Base-by-base conservation (phyloP, 2,113 vertebrate species). In the Pseudorasbora parva region DNA sequence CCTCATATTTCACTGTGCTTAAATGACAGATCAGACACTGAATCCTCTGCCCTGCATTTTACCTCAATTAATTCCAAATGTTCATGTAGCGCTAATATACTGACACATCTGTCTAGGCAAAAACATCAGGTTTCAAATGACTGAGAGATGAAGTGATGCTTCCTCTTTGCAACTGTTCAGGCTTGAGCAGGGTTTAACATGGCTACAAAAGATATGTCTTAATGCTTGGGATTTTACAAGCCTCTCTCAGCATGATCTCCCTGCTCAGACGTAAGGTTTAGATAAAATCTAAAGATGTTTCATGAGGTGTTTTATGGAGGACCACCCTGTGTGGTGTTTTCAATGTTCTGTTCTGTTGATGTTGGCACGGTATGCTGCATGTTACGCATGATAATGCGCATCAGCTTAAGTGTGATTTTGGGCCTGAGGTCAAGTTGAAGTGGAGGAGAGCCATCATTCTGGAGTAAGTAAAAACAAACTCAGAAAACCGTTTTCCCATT, bases 271-370 rank as follows among this genome's bases (percentile, higher is more conserved):
- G 49, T 79, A 27, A 68, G 86, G 76, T 78, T 87, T 85, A 79
- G 68, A 82, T 83, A n/a, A 87, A 85, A 85, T 85, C 45, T 45
- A 14, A 82, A 71, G 80, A 30, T 68, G 62, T 79, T 85, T 87
- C 81, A 87, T 64, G 60, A 83, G 66, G 75, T 85, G 75, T 87
- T 85, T 80, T 85, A 84, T 54, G 59, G n/a, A 85, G 49, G 51
- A 85, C 77, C 86, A 75, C 83, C 69, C 72, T n/a, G 8, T n/a
- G 71, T 43, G 81, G 33, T n/a, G 51, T 72, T 73, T 47, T 76
- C 19, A 54, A 51, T 33, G 21, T 51, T 9, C 47, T 82, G 49
- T 47, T 56, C 75, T 82, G 79, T 69, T 74, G 37, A 79, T 79
- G 41, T 33, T 54, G 51, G 49, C 54, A 33, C 68, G 47, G 73